A percentile compares a stretch with the other conserved stretches of the same genome.
These are phyloP conservation scores for Antigone vipio DNA, from an alignment of 2,113 vertebrate species.

Conservation along the genomic window DNA sequence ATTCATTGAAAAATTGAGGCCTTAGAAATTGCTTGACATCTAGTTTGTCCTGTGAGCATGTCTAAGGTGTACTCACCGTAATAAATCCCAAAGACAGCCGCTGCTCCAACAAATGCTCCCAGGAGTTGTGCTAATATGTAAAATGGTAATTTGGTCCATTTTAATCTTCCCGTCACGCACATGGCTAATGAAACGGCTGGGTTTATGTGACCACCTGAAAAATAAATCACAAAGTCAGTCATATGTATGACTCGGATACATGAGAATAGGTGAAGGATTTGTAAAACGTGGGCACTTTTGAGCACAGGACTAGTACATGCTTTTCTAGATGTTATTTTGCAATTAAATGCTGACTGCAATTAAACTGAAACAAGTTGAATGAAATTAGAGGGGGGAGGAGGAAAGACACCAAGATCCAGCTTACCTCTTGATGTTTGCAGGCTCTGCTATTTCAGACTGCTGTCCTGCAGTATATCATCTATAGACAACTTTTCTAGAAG, in stretches of 20 bases:
- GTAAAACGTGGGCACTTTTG: neutral
- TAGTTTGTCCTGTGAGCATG: neutral
- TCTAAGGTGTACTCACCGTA: constrained; percentile 80
- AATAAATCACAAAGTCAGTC: constrained; percentile 10
- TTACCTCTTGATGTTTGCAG: neutral
- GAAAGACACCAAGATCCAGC: neutral
- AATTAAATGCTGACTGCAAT: neutral
- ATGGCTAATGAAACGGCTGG: constrained; percentile 94
- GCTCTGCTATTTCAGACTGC: neutral
- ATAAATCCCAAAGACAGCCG: constrained; percentile 86
- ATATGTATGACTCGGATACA: neutral
- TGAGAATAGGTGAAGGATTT: neutral
- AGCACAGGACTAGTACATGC: neutral
- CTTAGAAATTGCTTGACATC: constrained; percentile 36
- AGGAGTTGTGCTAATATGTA: constrained; percentile 88
- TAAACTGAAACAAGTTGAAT: neutral
- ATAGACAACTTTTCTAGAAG: neutral
- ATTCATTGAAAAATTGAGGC: neutral
- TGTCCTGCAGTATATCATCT: neutral
- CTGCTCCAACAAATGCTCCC: constrained; percentile 89
- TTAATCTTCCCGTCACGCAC: constrained; percentile 87
- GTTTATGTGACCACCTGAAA: constrained; percentile 92
- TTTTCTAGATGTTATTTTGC: neutral
- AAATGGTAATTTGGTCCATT: constrained; percentile 88
- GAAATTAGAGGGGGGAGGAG: neutral